Percentiles rank a stretch among this genome's conserved stretches.
Conservation (phyloP, 2,888 invertebrate species). For the Tenthredo scrophulariae region DNA sequence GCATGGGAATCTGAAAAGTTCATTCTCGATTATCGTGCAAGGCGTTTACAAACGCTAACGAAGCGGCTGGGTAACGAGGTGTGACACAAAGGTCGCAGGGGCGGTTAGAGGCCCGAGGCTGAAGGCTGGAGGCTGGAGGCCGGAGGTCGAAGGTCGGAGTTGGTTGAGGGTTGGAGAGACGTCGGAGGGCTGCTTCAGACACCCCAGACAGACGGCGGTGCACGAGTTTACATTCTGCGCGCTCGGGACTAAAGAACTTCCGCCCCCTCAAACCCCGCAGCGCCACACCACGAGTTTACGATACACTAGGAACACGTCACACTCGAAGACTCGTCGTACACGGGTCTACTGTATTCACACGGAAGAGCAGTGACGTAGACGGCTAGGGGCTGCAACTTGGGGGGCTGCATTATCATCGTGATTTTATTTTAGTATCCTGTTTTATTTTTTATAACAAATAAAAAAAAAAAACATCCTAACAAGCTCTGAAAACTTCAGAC, state of each 20-base stretch:
- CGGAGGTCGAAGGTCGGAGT: constrained; percentile 55
- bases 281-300: constrained; percentile 10
- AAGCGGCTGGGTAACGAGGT: constrained; percentile 72
- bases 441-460: background rate
- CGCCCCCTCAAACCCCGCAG: background rate
- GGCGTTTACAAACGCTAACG: constrained; percentile 64
- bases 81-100: constrained; percentile 69
- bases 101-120: background rate
- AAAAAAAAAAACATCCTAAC: background rate
- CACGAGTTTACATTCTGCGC: constrained; percentile 42
- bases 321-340: background rate
- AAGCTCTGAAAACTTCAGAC: background rate
- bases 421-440: background rate
- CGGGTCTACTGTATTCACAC: background rate
- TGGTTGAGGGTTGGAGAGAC: constrained; percentile 55
- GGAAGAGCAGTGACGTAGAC: background rate
- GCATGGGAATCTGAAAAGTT: background rate
- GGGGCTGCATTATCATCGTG: background rate
- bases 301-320: constrained; percentile 33
- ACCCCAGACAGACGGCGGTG: constrained; percentile 68
- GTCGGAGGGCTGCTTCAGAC: constrained; percentile 73
- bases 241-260: constrained; percentile 36
- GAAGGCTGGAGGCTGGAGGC: constrained; percentile 17
- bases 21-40: constrained; percentile 46
- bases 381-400: background rate